Conservation (phyloP, 2,113 vertebrate genomes). For the Anas platyrhynchos region DNA sequence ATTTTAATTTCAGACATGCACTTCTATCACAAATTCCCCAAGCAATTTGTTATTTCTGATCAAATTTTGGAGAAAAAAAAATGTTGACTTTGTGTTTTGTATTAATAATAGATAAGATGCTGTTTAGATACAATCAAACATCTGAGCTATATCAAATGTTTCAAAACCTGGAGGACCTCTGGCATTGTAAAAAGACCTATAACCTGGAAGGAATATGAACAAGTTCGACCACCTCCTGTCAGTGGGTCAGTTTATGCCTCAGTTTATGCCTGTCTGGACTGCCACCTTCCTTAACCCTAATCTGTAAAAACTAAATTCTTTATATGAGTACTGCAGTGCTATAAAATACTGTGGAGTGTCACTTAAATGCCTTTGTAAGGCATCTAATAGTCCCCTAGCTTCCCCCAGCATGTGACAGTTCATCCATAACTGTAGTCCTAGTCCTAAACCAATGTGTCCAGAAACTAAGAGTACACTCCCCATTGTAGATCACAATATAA, state of each 20-base stretch:
- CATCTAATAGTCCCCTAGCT: not conserved
- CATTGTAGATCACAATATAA: not conserved
- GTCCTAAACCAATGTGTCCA: accelerated
- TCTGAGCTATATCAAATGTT: not conserved
- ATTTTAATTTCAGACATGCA: not conserved
- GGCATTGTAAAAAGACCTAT: not conserved
- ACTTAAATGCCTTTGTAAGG: not conserved
- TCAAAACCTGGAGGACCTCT: not conserved
- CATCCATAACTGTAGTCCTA: not conserved
- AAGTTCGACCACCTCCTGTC: not conserved
- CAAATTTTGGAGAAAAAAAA: not conserved
- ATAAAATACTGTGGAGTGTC: not conserved
- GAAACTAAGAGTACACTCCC: not conserved
- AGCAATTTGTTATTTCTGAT: not conserved
- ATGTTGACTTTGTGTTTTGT: not conserved
- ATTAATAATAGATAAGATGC: not conserved
- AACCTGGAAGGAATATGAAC: not conserved
- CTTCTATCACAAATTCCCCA: not conserved
- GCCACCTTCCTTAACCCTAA: not conserved
- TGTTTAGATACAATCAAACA: not conserved
- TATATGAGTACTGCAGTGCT: accelerated
- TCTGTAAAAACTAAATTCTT: not conserved
- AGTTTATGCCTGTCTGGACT: not conserved
- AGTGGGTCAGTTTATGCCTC: not conserved
- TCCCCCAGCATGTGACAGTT: not conserved